Percentiles rank a stretch among this genome's conserved stretches.
These are phyloP conservation scores for Gila robusta DNA, from an alignment of 2,797 vertebrate genomes.

Conservation along the genomic window DNA sequence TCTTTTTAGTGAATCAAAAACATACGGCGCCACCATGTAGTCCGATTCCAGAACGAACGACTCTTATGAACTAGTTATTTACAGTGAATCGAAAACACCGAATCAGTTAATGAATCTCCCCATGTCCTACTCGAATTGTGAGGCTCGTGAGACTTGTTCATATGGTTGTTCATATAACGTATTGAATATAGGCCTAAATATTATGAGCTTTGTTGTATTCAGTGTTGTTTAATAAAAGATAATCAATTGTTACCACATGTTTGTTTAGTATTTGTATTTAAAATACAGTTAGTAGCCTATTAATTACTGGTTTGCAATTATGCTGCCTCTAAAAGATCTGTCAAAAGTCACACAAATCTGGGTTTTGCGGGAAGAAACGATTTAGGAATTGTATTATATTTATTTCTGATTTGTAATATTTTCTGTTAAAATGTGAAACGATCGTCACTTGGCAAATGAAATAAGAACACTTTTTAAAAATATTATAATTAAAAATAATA, in stretches of 20 bases:
- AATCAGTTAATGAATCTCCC: neutral
- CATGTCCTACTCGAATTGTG: neutral
- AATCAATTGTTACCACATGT: neutral
- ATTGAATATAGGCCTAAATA: neutral
- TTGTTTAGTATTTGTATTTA: neutral
- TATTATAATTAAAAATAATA: too few relatives aligned
- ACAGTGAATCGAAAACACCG: neutral
- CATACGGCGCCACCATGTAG: neutral
- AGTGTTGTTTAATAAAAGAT: neutral
- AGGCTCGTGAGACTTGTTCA: neutral
- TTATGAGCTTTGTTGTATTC: neutral
- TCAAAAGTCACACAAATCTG: neutral
- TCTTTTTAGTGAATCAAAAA: neutral
- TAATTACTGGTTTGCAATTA: neutral
- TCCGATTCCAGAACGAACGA: neutral
- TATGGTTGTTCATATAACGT: neutral
- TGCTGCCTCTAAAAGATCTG: neutral
- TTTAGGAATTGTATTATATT: too few relatives aligned
- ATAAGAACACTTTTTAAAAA: neutral
- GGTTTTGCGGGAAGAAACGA: neutral
- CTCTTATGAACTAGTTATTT: neutral
- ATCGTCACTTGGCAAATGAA: neutral
- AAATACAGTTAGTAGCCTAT: neutral
- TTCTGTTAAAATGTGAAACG: neutral
- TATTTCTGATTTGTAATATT: neutral